Conservation (phyloP, 2,888 invertebrate genomes). For the Yponomeuta evonymella region DNA sequence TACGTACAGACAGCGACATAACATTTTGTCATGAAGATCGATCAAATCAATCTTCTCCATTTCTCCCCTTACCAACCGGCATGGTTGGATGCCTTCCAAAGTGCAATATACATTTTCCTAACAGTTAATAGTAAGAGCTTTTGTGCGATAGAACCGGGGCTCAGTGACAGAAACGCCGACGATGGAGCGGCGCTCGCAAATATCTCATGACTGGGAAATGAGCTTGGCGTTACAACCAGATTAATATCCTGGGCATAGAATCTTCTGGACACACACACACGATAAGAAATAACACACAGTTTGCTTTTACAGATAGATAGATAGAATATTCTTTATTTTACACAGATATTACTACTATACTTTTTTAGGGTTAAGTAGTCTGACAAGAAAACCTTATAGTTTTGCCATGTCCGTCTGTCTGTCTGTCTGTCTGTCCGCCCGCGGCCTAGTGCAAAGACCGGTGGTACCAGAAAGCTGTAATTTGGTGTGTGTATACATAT, state of each 20-base stretch:
- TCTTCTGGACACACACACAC: background rate
- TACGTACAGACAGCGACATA: no score
- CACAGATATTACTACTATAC: no score
- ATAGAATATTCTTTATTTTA: no score
- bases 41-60: background rate
- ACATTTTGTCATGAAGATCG: no score
- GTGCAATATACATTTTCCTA: background rate
- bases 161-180: background rate
- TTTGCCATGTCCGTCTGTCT: no score
- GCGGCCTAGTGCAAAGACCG: no score
- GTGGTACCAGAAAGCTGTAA: no score
- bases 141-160: background rate
- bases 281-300: background rate
- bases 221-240: background rate
- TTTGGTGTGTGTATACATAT: no score
- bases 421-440: no score
- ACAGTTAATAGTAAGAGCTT: background rate
- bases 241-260: background rate
- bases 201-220: constrained; percentile 1
- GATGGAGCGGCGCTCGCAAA: background rate
- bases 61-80: background rate
- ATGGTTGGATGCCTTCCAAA: background rate
- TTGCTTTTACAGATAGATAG: no score
- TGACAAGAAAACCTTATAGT: no score
- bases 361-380: no score